These are phyloP conservation scores for Tetramorium simillimum DNA, from an alignment of 1,140 invertebrate species.

Conservation along the genomic window DNA sequence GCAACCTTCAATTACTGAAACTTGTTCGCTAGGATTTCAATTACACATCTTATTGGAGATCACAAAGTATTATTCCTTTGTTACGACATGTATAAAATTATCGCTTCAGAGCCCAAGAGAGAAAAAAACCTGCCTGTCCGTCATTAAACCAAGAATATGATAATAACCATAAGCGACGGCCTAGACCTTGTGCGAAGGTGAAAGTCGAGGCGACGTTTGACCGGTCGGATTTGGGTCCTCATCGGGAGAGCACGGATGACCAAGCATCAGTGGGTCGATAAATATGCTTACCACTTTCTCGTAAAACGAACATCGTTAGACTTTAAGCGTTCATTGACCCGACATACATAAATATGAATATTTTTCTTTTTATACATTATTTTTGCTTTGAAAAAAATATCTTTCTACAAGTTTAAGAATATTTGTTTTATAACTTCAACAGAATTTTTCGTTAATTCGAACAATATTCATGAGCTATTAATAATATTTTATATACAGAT, in stretches of 20 bases:
- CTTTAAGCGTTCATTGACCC: constrained; percentile 10
- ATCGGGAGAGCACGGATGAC: constrained; percentile 36
- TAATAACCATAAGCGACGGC: constrained; percentile 44
- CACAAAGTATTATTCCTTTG: background rate
- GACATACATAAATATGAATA: constrained; percentile 23
- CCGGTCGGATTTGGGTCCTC: constrained; percentile 47
- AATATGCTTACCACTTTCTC: constrained; percentile 38
- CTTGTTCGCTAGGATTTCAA: background rate
- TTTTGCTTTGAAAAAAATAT: background rate
- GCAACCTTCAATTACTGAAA: background rate
- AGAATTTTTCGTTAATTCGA: background rate
- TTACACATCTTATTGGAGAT: background rate
- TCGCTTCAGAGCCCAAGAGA: background rate
- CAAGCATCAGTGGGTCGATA: constrained; percentile 23
- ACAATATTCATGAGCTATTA: background rate
- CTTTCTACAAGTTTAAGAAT: background rate
- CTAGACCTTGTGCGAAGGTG: constrained; percentile 80
- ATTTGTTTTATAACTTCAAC: background rate
- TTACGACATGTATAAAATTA: background rate
- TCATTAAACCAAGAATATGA: background rate
- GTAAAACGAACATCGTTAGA: background rate
- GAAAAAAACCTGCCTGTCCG: background rate
- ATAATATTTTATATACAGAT: background rate
- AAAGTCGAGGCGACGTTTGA: constrained; percentile 75
- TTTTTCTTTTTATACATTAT: background rate